Percentiles rank a stretch among this genome's conserved stretches.
These are phyloP conservation scores for Antheraea mylitta DNA, from an alignment of 1,140 invertebrate genomes.

Conservation along the genomic window DNA sequence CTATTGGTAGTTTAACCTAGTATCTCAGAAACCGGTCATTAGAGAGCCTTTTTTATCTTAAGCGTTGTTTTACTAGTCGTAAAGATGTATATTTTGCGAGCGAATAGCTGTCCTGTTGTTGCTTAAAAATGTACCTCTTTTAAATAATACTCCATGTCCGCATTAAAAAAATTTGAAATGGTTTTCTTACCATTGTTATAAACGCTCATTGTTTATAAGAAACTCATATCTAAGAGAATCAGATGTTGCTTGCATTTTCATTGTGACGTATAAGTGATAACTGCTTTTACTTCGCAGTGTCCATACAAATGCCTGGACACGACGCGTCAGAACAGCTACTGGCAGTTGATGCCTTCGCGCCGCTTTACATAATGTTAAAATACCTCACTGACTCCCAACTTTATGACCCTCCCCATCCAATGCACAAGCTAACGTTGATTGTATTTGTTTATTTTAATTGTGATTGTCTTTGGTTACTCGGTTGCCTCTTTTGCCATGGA, in stretches of 20 bases:
- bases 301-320: constrained; percentile 49
- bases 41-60: too few relatives aligned
- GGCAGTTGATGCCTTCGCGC: constrained; percentile 45
- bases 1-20: too few relatives aligned
- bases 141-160: too few relatives aligned
- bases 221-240: too few relatives aligned
- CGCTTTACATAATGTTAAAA: constrained; percentile 44
- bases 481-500: not conserved
- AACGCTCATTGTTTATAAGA: too few relatives aligned
- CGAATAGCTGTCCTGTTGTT: too few relatives aligned
- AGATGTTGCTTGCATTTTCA: not conserved
- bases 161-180: too few relatives aligned
- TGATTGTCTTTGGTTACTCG: not conserved
- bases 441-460: constrained; percentile 25
- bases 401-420: constrained; percentile 5
- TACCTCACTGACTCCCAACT: not conserved
- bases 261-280: not conserved
- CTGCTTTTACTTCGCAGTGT: constrained; percentile 39
- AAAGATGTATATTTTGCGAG: too few relatives aligned
- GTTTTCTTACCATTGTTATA: too few relatives aligned
- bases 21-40: too few relatives aligned
- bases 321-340: constrained; percentile 48
- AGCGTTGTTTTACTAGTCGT: too few relatives aligned
- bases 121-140: too few relatives aligned
- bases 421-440: constrained; percentile 26